Percentiles rank a stretch among this genome's conserved stretches.
Conservation (phyloP, 2,113 vertebrate species). For the Otis tarda region DNA sequence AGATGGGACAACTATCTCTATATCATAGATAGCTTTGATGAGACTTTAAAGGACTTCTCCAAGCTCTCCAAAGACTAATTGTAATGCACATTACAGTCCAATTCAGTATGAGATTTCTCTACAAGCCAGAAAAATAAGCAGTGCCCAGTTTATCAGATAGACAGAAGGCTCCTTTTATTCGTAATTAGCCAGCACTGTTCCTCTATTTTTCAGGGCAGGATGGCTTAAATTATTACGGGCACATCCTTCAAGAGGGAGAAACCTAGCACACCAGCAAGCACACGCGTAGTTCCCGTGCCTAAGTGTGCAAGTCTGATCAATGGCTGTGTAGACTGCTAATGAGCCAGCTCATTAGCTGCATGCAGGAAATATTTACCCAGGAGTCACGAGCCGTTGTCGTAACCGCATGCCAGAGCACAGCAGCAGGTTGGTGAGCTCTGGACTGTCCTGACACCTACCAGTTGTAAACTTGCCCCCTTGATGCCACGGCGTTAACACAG, state of each 20-base stretch:
- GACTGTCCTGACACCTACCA: background rate
- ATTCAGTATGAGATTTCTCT: background rate
- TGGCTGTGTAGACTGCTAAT: background rate
- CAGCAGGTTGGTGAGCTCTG: background rate
- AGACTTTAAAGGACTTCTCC: constrained; percentile 4
- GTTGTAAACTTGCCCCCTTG: background rate
- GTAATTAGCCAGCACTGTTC: background rate
- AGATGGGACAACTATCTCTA: background rate
- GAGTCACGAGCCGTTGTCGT: accelerated
- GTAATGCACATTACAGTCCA: background rate
- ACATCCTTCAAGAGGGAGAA: background rate
- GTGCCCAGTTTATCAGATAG: background rate
- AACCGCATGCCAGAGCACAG: background rate
- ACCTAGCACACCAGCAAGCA: background rate
- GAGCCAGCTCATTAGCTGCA: background rate
- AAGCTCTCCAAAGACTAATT: background rate
- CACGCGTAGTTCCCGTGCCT: accelerated
- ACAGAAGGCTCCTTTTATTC: background rate
- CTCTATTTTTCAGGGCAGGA: background rate
- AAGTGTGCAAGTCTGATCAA: background rate
- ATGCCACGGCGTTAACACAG: background rate
- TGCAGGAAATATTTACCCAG: background rate
- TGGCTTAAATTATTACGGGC: background rate
- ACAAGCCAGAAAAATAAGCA: background rate
- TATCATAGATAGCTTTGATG: background rate